These are phyloP conservation scores for Ormyrus pomaceus DNA, from an alignment of 2,888 invertebrate species.

Conservation along the genomic window DNA sequence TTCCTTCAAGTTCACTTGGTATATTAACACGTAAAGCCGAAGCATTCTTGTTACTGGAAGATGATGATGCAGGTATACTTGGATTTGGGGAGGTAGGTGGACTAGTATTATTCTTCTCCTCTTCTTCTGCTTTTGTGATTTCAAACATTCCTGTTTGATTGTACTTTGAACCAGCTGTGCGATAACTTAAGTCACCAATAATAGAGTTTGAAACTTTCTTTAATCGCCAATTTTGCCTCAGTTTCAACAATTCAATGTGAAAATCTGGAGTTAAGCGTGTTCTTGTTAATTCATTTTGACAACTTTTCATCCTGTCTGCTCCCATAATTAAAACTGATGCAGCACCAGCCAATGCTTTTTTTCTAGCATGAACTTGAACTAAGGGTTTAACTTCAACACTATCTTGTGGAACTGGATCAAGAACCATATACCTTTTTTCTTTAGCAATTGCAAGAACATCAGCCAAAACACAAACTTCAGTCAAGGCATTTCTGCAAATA, in stretches of 20 bases:
- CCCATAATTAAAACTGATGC: constrained; percentile 90
- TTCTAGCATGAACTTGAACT: constrained; percentile 93
- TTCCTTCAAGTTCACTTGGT: constrained; percentile 95
- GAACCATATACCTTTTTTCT: constrained; percentile 94
- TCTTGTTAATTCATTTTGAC: constrained; percentile 87
- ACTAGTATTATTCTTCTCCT: constrained; percentile 77
- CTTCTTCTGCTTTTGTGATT: constrained; percentile 94
- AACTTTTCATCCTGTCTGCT: constrained; percentile 89
- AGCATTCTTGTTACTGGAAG: constrained; percentile 74
- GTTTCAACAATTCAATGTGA: constrained; percentile 91
- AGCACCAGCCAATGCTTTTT: constrained; percentile 93
- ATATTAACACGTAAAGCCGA: constrained; percentile 94
- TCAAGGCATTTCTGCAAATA: constrained; percentile 83
- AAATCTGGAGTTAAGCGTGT: constrained; percentile 91
- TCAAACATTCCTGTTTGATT: constrained; percentile 96
- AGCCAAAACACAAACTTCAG: constrained; percentile 93
- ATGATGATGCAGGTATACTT: constrained; percentile 75
- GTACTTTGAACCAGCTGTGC: constrained; percentile 96
- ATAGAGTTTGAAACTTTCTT: constrained; percentile 97
- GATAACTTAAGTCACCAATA: constrained; percentile 96
- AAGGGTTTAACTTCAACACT: constrained; percentile 89
- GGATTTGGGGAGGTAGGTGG: constrained; percentile 78
- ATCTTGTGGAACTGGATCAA: constrained; percentile 94
- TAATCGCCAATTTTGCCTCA: constrained; percentile 96
- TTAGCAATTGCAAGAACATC: constrained; percentile 95